Evolutionary conservation across 2,888 invertebrate genomes (phyloP).

Genomic region (Hemaris fuciformis): DNA sequence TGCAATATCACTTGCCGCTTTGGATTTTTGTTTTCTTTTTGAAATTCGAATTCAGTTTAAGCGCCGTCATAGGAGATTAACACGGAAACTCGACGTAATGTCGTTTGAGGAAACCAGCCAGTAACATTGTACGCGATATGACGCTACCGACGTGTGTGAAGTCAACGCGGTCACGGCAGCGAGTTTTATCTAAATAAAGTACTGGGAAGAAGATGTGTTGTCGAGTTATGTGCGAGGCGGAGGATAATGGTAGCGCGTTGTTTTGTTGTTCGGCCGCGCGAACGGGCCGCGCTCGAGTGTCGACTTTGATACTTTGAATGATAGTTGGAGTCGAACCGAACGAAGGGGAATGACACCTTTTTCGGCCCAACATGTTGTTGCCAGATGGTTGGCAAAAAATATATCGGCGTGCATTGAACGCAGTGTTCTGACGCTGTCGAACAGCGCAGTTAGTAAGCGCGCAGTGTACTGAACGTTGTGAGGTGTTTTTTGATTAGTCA

Average conservation of each 20-base stretch:
- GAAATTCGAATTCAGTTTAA: neutral
- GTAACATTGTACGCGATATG: neutral
- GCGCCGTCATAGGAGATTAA: neutral
- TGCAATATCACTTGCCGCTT: neutral
- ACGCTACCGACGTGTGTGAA: neutral
- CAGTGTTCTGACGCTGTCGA: neutral
- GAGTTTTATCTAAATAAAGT: neutral
- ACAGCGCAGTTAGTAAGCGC: constrained; percentile 18
- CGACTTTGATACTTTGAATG: constrained; percentile 40
- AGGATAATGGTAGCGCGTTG: constrained; percentile 33
- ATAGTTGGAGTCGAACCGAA: constrained; percentile 41
- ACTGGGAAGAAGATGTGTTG: neutral
- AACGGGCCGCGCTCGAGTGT: constrained; percentile 38
- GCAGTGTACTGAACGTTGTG: constrained; percentile 28
- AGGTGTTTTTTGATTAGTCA: constrained; percentile 14
- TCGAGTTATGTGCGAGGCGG: constrained; percentile 24
- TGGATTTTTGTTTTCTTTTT: neutral
- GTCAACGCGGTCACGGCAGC: neutral
- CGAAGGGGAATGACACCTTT: constrained; percentile 57
- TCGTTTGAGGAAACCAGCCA: neutral
- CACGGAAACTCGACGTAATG: constrained; percentile 4
- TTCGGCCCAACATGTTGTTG: constrained; percentile 45
- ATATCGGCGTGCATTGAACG: constrained; percentile 34
- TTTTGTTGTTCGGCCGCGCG: constrained; percentile 38
- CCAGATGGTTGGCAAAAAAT: constrained; percentile 43